Evolutionary conservation across 2,113 vertebrate genomes (phyloP).

Genomic region (Sialia sialis): DNA sequence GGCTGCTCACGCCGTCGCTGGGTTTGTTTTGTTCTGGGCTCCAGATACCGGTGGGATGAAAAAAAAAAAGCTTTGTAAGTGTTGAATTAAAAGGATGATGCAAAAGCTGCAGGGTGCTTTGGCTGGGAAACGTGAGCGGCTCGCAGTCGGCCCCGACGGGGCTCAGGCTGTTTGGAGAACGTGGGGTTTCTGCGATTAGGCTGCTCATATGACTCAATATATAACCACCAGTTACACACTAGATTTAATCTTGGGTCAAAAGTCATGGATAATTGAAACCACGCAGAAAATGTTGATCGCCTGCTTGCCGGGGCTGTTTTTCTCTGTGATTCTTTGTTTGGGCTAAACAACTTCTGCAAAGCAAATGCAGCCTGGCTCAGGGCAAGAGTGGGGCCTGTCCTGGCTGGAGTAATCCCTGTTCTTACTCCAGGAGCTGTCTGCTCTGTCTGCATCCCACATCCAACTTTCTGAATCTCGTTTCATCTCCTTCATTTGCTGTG

Average conservation of each 20-base stretch:
- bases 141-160: neutral
- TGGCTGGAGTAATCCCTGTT: neutral
- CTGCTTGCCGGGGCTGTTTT: neutral
- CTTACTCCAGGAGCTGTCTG: accelerated
- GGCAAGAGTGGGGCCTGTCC: neutral
- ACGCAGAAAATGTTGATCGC: neutral
- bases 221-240: slow-evolving; percentile 53
- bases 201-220: slow-evolving; percentile 33
- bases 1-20: neutral
- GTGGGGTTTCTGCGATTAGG: slow-evolving; percentile 36
- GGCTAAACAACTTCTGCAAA: neutral
- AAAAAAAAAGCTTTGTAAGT: neutral
- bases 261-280: slow-evolving; percentile 50
- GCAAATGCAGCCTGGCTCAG: neutral
- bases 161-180: slow-evolving; percentile 39
- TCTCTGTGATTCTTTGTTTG: neutral
- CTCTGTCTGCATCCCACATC: neutral
- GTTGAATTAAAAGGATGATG: slow-evolving; percentile 36
- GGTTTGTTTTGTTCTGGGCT: slow-evolving; percentile 34
- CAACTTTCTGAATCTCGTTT: neutral
- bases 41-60: neutral
- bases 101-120: slow-evolving; percentile 1
- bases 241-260: slow-evolving; percentile 61
- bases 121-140: neutral
- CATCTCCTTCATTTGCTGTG: neutral